These are phyloP conservation scores for Arnoldichthys spilopterus DNA, from an alignment of 2,797 vertebrate species.

Conservation along the genomic window DNA sequence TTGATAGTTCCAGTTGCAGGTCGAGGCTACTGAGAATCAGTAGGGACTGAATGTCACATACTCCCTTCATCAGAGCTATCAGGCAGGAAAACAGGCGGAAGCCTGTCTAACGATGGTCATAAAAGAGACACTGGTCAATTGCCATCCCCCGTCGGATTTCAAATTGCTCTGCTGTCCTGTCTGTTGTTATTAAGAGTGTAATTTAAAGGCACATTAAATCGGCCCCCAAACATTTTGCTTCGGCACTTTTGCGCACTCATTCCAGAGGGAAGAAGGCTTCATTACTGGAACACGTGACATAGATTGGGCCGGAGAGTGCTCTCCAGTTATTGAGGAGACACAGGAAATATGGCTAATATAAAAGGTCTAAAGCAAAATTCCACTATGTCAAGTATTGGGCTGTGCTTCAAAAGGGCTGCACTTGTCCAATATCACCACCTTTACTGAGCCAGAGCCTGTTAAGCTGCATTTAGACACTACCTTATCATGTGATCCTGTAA, in stretches of 20 bases:
- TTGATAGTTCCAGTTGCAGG: slow-evolving; percentile 12
- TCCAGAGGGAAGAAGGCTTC: background rate
- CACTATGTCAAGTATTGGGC: background rate
- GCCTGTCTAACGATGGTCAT: slow-evolving; percentile 14
- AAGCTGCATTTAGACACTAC: background rate
- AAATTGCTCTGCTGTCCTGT: slow-evolving; percentile 15
- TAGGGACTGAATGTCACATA: slow-evolving; percentile 7
- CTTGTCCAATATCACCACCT: background rate
- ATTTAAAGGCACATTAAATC: slow-evolving; percentile 10
- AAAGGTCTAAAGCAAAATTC: slow-evolving; percentile 3
- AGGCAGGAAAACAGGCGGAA: slow-evolving; percentile 19
- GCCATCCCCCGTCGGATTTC: background rate
- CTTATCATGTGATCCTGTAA: background rate
- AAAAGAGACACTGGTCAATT: slow-evolving; percentile 4
- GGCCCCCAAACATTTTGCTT: slow-evolving; percentile 3
- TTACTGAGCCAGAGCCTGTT: background rate
- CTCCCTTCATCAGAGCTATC: slow-evolving; percentile 3
- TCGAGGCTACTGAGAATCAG: background rate
- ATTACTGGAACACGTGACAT: slow-evolving; percentile 1
- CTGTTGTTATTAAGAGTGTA: slow-evolving; percentile 19
- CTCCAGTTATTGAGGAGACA: background rate
- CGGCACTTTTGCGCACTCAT: background rate
- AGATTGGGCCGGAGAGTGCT: background rate
- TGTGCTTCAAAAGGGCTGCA: background rate
- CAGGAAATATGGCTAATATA: background rate